Conservation (phyloP, 2,113 vertebrate genomes). For the Malurus melanocephalus region DNA sequence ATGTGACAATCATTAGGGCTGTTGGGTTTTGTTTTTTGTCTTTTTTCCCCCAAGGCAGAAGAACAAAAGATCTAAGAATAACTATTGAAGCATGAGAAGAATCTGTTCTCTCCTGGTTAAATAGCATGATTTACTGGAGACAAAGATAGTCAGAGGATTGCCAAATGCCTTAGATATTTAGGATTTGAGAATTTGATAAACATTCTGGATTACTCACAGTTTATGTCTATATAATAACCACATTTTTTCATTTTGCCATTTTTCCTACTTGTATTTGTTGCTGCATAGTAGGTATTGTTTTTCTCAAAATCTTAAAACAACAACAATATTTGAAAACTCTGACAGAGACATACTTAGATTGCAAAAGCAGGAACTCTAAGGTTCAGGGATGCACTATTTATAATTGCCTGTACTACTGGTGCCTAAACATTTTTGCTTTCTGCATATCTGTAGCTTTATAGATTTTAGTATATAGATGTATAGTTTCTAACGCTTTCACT, state of each 20-base stretch:
- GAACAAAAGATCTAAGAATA: constrained; percentile 28
- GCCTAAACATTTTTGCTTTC: not conserved
- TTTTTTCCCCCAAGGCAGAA: not conserved
- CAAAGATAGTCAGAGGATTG: constrained; percentile 12
- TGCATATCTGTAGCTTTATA: not conserved
- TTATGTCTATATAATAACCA: not conserved
- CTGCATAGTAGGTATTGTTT: not conserved
- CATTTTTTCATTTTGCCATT: not conserved
- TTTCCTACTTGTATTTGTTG: not conserved
- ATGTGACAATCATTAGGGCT: not conserved
- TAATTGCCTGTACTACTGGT: not conserved
- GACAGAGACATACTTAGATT: not conserved
- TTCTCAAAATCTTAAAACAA: not conserved
- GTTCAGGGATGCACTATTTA: not conserved
- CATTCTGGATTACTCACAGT: not conserved
- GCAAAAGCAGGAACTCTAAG: not conserved
- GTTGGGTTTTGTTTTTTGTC: not conserved
- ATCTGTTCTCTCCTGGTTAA: constrained; percentile 54
- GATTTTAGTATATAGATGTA: not conserved
- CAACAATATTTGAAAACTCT: not conserved
- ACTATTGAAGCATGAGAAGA: constrained; percentile 55
- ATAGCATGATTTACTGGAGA: constrained; percentile 44
- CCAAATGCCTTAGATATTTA: constrained; percentile 35
- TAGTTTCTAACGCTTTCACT: not conserved
- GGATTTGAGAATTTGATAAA: constrained; percentile 55